Evolutionary conservation across 1,140 invertebrate species (phyloP).

Genomic region (Mya arenaria): DNA sequence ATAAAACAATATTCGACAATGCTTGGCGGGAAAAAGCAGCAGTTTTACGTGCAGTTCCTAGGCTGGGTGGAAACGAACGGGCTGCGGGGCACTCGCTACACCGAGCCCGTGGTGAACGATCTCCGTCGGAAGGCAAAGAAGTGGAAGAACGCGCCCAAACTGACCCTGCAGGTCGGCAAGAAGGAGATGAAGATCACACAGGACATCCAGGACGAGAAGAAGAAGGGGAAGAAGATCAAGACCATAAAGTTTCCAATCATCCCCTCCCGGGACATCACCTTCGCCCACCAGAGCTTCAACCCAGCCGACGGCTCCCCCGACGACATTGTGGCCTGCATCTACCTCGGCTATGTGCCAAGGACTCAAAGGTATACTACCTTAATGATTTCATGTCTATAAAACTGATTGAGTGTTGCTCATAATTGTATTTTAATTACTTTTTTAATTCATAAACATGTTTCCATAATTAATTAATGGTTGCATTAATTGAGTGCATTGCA

Average conservation of each 20-base stretch:
- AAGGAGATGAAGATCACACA: conserved; percentile 97
- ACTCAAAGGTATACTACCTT: conserved; percentile 87
- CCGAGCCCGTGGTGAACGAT: conserved; percentile 91
- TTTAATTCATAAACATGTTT: no score
- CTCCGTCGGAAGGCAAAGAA: conserved; percentile 89
- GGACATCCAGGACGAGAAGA: conserved; percentile 79
- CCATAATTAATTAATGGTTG: no score
- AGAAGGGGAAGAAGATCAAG: conserved; percentile 70
- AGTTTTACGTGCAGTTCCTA: conserved; percentile 99
- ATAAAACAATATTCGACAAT: no score
- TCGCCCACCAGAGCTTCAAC: conserved; percentile 62
- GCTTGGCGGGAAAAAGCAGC: conserved; percentile 89
- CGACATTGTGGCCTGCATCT: conserved; percentile 94
- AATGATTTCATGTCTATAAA: no score
- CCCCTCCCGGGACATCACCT: conserved; percentile 74
- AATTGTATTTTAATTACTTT: no score
- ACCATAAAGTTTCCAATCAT: conserved; percentile 77
- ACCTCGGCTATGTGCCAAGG: conserved; percentile 85
- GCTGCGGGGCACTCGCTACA: conserved; percentile 90
- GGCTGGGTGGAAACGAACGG: conserved; percentile 97
- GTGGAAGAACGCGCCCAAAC: conserved; percentile 90
- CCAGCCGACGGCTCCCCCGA: conserved; percentile 81
- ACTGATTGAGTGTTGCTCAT: no score
- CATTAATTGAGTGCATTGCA: no score
- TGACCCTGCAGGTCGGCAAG: conserved; percentile 88